Conservation (phyloP, 2,113 vertebrate genomes). For the Labeo catla region DNA sequence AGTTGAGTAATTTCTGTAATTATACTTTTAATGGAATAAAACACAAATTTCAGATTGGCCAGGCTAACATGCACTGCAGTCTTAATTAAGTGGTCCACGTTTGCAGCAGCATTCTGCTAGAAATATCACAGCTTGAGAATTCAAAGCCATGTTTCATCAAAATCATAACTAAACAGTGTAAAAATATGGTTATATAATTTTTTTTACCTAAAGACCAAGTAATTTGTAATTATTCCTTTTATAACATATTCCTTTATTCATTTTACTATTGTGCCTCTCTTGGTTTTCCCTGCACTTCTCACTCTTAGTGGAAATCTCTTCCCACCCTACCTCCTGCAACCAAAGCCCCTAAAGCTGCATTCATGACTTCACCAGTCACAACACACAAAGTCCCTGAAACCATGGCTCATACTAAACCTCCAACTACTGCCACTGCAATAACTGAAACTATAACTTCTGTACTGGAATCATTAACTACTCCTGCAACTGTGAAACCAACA, state of each 20-base stretch:
- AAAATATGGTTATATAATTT: not conserved
- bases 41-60: too few species aligned
- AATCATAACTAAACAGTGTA: not conserved
- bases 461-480: slow-evolving; percentile 57
- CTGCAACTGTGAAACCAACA: slow-evolving; percentile 31
- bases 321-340: slow-evolving; percentile 65
- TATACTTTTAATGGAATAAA: too few species aligned
- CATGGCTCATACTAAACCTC: slow-evolving; percentile 40
- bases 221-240: slow-evolving; percentile 37
- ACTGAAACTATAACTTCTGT: slow-evolving; percentile 44
- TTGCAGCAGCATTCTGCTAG: not conserved
- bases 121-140: not conserved
- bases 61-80: too few species aligned
- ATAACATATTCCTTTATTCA: slow-evolving; percentile 37
- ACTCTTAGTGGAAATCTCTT: slow-evolving; percentile 74
- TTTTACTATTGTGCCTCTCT: slow-evolving; percentile 57
- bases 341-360: slow-evolving; percentile 42
- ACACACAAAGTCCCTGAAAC: slow-evolving; percentile 32
- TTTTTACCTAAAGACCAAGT: slow-evolving; percentile 27
- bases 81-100: not conserved
- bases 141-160: not conserved
- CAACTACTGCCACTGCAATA: slow-evolving; percentile 4
- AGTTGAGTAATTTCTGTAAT: too few species aligned
- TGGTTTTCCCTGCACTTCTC: slow-evolving; percentile 37
- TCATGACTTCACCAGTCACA: slow-evolving; percentile 59